phyloP scores from a whole-genome alignment of 2,113 vertebrate genomes.

The Eupsittula cactorum region DNA sequence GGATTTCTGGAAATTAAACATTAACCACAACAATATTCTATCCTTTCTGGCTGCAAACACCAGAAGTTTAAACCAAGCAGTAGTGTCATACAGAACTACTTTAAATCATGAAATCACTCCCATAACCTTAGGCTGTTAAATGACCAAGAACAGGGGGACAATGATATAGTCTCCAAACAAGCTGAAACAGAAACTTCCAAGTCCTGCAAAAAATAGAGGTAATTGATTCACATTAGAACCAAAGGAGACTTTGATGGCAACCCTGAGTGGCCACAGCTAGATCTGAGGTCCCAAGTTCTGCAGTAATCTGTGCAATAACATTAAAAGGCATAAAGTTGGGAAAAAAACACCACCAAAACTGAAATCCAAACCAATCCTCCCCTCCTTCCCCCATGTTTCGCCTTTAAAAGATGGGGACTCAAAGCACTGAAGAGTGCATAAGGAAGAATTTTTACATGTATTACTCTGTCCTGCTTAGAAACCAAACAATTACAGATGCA shows the following conservation, averaged over 20 bases:
- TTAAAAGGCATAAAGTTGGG: background rate
- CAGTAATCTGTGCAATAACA: background rate
- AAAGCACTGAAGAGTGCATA: background rate
- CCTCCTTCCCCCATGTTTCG: background rate
- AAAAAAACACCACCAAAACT: background rate
- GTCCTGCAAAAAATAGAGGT: background rate
- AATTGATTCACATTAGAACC: background rate
- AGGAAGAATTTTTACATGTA: background rate
- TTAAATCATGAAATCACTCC: background rate
- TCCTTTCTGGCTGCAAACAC: background rate
- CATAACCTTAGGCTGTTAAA: background rate
- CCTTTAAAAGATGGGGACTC: background rate
- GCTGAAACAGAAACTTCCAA: background rate
- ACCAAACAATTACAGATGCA: background rate
- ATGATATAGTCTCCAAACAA: accelerated
- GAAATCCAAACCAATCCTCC: background rate
- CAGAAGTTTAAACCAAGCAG: background rate
- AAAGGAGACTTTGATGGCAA: background rate
- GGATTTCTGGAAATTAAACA: background rate
- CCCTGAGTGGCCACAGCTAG: background rate
- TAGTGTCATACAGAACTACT: background rate
- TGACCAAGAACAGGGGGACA: background rate
- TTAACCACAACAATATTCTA: background rate
- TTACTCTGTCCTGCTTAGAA: background rate
- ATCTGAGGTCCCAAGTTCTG: background rate